phyloP scores from a whole-genome alignment of 2,113 vertebrate species.

The Psittacara wagleri region DNA sequence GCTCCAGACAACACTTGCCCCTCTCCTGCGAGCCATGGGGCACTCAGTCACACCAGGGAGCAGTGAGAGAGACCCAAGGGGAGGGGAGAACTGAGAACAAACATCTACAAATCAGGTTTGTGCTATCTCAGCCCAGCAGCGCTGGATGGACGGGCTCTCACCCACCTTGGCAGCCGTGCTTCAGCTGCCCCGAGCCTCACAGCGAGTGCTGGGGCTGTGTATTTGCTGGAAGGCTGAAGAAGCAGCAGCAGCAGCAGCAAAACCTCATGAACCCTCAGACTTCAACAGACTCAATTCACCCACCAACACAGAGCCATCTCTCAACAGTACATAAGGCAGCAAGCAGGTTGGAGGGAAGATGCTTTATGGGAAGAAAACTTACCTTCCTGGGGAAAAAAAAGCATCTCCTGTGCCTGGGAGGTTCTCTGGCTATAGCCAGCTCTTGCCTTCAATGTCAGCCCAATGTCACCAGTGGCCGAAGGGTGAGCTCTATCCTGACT shows the following conservation, averaged over 20 bases:
- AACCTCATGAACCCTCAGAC: not conserved
- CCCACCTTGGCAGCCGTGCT: not conserved
- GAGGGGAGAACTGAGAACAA: not conserved
- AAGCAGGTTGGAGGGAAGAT: not conserved
- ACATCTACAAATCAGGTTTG: accelerated
- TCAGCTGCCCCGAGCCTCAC: not conserved
- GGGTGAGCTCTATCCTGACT: not conserved
- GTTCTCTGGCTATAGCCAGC: not conserved
- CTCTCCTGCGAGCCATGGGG: not conserved
- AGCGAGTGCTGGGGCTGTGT: not conserved
- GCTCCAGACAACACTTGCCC: no score
- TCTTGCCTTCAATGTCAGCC: not conserved
- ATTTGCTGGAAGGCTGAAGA: not conserved
- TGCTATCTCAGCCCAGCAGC: not conserved
- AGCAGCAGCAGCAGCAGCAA: not conserved
- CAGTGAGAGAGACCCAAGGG: not conserved
- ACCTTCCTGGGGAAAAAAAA: not conserved
- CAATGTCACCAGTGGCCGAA: not conserved
- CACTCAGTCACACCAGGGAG: not conserved
- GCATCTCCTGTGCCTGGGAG: not conserved
- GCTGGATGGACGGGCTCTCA: not conserved
- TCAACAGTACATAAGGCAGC: not conserved
- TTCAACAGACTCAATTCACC: not conserved
- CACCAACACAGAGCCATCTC: not conserved
- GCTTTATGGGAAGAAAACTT: not conserved